A percentile compares a stretch with the other conserved stretches of the same genome.
These are phyloP conservation scores for Camponotus fellah DNA, from an alignment of 2,888 invertebrate species.

Conservation along the genomic window DNA sequence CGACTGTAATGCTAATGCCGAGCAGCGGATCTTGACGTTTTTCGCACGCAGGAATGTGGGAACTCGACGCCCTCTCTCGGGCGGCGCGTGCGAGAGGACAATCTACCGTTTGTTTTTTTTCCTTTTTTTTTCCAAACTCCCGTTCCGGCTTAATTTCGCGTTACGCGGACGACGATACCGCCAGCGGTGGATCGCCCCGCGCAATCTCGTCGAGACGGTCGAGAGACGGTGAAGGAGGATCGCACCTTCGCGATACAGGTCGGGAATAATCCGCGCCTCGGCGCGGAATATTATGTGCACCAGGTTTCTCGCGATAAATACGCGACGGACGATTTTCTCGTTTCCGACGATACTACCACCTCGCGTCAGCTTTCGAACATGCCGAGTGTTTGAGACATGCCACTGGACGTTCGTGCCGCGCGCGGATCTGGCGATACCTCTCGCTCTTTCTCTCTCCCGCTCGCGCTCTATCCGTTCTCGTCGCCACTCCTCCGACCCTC, in stretches of 20 bases:
- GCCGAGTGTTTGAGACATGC: constrained; percentile 83
- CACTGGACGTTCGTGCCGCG: constrained; percentile 81
- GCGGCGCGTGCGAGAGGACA: background rate
- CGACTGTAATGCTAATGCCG: constrained; percentile 43
- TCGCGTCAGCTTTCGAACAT: constrained; percentile 82
- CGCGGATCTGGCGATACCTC: constrained; percentile 77
- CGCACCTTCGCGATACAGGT: background rate
- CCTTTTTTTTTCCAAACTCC: background rate
- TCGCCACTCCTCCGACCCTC: constrained; percentile 35
- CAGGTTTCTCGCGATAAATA: constrained; percentile 43
- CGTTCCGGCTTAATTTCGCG: constrained; percentile 58
- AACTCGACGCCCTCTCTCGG: constrained; percentile 37
- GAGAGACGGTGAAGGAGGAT: background rate
- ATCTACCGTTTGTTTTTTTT: background rate
- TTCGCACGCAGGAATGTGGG: constrained; percentile 50
- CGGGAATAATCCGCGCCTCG: background rate
- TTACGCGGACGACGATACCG: constrained; percentile 10
- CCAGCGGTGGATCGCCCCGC: background rate
- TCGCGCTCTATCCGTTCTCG: constrained; percentile 47
- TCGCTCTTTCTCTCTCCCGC: constrained; percentile 53
- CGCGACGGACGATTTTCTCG: constrained; percentile 65
- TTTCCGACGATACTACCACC: constrained; percentile 74
- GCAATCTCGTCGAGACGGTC: background rate
- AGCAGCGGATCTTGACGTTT: constrained; percentile 43
- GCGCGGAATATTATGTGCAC: background rate